Base-by-base conservation (phyloP, 2,113 vertebrate genomes). In the Sceloporus tristichus region DNA sequence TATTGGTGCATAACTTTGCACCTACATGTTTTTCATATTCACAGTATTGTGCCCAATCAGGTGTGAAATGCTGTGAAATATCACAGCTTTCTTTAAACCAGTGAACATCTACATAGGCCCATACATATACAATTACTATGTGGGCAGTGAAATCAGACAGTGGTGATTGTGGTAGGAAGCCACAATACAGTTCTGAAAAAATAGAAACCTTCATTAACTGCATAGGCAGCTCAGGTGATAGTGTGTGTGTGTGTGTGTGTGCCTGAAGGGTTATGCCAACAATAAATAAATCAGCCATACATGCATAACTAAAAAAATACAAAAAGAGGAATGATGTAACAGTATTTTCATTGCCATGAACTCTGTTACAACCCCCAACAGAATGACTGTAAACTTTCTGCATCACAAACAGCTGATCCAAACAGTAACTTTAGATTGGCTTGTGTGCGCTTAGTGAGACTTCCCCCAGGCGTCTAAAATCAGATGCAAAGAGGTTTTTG, bases 1-100 rank as follows among this genome's bases (percentile, higher is more conserved):
- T 85, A 90, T 6, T 56, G 85, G 89, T 48, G 27, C 38, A 79
- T 77, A 92, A 19, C 56, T 82, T 59, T 84, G 40, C 90, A 85
- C 70, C 91, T 92, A 88, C 6, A 85, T 87, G 78, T 54, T 95
- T 92, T 94, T 93, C 78, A 91, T 56, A 92, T 1, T 87, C 86
- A 79, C n/a, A 85, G 82, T 91, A 84, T 90, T 88, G 71, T 56
- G 40, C 38, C 90, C 88, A 91, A 79, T 80, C 54, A 80, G 59
- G 65, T 78, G 89, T 89, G 70, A 90, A 95, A 81, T 90, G 2
- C 71, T 34, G 91, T 92, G 62, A 92, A 85, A 92, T 89, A 85
- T 18, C 79, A 79, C 86, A 92, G 25, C 56, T 90, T 93, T 91
- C 70, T 89, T 80, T 82, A 93, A 92, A 93, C 9, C 85, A 89